Conservation (phyloP, 2,797 vertebrate genomes). For the Sebastes nivosus region DNA sequence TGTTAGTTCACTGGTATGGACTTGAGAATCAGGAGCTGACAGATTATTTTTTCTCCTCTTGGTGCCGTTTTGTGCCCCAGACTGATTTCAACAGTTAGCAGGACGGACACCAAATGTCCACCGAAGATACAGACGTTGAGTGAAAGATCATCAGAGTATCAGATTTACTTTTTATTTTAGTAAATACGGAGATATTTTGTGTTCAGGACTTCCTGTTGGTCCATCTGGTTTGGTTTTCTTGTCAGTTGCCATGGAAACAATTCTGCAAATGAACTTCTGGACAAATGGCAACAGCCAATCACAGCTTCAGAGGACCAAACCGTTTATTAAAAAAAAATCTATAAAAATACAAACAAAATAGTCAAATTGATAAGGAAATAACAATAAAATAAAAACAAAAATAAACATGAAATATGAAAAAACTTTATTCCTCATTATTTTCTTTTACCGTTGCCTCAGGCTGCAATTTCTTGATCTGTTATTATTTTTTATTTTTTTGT, state of each 20-base stretch:
- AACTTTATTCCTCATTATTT: neutral
- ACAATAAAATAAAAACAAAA: neutral
- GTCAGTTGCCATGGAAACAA: neutral
- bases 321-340: neutral
- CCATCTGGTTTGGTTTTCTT: neutral
- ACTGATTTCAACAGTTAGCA: neutral
- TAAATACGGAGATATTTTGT: neutral
- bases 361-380: neutral
- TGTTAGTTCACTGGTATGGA: neutral
- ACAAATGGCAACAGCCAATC: neutral
- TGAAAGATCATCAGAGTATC: neutral
- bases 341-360: neutral
- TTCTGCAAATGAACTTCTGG: slow-evolving; percentile 7
- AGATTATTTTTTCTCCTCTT: neutral
- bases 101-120: neutral
- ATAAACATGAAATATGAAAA: neutral
- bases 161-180: slow-evolving; percentile 1
- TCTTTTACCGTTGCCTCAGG: neutral
- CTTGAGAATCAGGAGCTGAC: neutral
- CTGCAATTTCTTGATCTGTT: neutral
- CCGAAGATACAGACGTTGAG: neutral
- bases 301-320: neutral
- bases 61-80: neutral
- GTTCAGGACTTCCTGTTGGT: neutral
- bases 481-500: too few relatives aligned